Evolutionary conservation across 2,113 vertebrate species (phyloP), one percentile per base, ranked within the genome.

Genomic region (Ictalurus furcatus): DNA sequence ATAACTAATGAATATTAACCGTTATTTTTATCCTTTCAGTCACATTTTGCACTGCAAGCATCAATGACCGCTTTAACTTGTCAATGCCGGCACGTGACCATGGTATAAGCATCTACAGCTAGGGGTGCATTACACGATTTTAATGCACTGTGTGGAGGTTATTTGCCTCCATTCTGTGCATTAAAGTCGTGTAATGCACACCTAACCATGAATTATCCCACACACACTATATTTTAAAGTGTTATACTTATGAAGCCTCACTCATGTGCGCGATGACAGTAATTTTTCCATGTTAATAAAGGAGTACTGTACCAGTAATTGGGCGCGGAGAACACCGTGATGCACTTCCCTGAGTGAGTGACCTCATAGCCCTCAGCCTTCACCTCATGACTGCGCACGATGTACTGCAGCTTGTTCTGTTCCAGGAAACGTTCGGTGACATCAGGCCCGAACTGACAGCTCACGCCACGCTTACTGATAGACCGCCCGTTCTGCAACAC

Each of bases 271-370:
- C 8, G 63, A n/a, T n/a, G 65, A 67, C 65, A 4, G 37, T 21
- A 9, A 44, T 23, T 23, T 76, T 44, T 23, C 30, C 30, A 7
- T 37, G 34, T 25, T 76, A 85, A n/a, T 65, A 19, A 58, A 71
- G 6, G 0, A 0, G 19, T 25, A 17, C 89, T 95, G 25, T 92
- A 99, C 98, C 98, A 99, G 96, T 99, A 99, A 96, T 99, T 99
- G 94, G 97, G 98, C 48, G 98, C 97, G 0, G 98, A 99, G 95
- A 99, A 99, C 92, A 99, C 98, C 0, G 98, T 99, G 95, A 99
- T 97, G 54, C 98, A 99, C 92, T 96, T 97, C 93, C 97, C 98
- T 1, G 96, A 96, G 82, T 99, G 98, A 17, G 98, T 97, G 95
- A 98, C 96, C 95, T 99, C 98, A 0, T 98, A 99, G 85, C 98